phyloP scores from a whole-genome alignment of 2,888 invertebrate genomes.

The Sphaerophoria rueppellii region DNA sequence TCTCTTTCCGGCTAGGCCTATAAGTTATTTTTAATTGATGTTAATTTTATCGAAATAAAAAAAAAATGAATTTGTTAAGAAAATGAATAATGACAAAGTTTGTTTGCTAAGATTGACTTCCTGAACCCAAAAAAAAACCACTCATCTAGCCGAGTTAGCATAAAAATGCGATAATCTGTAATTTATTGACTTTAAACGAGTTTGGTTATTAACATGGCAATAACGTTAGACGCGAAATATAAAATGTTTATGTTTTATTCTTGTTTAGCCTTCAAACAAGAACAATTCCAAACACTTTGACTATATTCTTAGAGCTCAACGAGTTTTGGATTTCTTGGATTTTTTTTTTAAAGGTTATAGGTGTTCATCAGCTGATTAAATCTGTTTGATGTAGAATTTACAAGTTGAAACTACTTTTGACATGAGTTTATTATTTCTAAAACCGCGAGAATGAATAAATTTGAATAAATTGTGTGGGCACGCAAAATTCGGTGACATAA shows the following conservation, averaged over 20 bases:
- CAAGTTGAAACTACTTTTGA: neutral
- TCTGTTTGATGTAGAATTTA: neutral
- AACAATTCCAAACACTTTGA: neutral
- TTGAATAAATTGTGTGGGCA: too few relatives aligned
- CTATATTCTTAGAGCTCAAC: neutral
- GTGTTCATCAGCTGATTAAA: too few relatives aligned
- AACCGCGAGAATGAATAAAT: too few relatives aligned
- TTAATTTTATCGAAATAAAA: conserved; percentile 10
- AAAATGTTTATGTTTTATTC: neutral
- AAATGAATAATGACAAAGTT: neutral
- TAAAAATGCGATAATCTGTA: neutral
- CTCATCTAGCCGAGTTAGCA: neutral
- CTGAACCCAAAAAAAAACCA: neutral
- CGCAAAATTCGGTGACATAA: too few relatives aligned
- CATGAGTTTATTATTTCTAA: too few relatives aligned
- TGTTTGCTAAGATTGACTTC: neutral
- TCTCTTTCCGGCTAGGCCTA: conserved; percentile 69
- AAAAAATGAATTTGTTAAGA: conserved; percentile 1
- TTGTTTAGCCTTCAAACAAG: neutral
- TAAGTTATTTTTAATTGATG: conserved; percentile 10
- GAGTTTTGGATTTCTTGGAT: neutral
- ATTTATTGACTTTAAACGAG: conserved; percentile 16
- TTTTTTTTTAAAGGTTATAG: neutral
- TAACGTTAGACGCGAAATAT: neutral
- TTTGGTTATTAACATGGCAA: neutral